A percentile compares a stretch with the other conserved stretches of the same genome.
Conservation (phyloP, 2,113 vertebrate species). For the Lontra canadensis region DNA sequence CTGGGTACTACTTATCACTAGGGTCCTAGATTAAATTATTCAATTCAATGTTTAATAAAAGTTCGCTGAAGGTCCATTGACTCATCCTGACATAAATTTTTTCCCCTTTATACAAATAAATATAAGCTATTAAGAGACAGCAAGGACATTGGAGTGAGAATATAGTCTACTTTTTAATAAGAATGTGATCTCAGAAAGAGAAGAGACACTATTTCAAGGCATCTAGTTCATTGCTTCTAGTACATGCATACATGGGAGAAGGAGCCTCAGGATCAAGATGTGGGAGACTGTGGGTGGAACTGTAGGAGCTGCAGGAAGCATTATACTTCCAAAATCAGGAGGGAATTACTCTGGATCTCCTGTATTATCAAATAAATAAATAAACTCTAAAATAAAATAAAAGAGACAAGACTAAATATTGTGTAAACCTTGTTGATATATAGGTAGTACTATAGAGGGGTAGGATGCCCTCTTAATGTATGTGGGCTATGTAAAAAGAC, state of each 20-base stretch:
- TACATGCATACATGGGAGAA: fast-evolving
- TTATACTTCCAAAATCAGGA: background rate
- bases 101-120: background rate
- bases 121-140: background rate
- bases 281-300: fast-evolving
- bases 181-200: background rate
- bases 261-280: background rate
- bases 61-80: background rate
- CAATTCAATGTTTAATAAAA: background rate
- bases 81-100: background rate
- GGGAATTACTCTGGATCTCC: background rate
- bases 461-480: background rate
- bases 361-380: too few relatives aligned
- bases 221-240: background rate
- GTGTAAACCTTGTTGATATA: background rate
- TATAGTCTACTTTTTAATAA: background rate
- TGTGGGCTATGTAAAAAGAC: background rate
- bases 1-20: background rate
- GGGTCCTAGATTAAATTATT: background rate
- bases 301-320: background rate
- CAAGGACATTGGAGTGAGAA: background rate
- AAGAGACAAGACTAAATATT: too few relatives aligned
- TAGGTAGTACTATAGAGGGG: background rate
- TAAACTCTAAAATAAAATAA: too few relatives aligned
- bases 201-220: background rate